phyloP scores from a whole-genome alignment of 2,797 vertebrate species.

The Myiotriccus ornatus region DNA sequence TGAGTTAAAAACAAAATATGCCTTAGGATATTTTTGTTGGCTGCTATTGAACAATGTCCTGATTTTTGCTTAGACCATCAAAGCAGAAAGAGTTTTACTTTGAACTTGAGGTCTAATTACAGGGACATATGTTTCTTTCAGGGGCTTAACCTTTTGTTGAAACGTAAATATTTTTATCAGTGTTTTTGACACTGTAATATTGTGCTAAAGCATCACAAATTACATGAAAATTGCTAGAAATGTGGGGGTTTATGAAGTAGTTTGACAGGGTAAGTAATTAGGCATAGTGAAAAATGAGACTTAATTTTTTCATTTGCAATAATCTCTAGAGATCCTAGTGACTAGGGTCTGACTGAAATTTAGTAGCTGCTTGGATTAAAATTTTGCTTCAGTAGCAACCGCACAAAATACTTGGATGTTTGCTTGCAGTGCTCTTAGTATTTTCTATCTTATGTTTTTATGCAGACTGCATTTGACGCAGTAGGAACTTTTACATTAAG shows the following conservation, averaged over 20 bases:
- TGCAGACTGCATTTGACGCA: not conserved
- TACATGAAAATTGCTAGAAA: not conserved
- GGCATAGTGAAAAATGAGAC: not conserved
- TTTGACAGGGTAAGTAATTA: not conserved
- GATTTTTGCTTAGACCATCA: not conserved
- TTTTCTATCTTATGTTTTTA: not conserved
- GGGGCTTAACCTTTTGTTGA: not conserved
- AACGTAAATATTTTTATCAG: not conserved
- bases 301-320: not conserved
- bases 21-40: not conserved
- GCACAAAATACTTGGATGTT: not conserved
- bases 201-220: not conserved
- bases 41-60: not conserved
- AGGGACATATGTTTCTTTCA: not conserved
- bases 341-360: not conserved
- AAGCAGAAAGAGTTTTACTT: not conserved
- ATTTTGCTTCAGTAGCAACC: not conserved
- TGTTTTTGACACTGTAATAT: not conserved
- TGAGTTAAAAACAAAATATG: not conserved
- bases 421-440: not conserved
- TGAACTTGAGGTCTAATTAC: not conserved
- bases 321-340: not conserved
- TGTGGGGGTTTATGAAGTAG: not conserved
- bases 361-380: not conserved
- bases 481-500: not conserved